These are phyloP conservation scores for Erinaceus europaeus DNA, from an alignment of 2,113 vertebrate genomes.

Conservation along the genomic window DNA sequence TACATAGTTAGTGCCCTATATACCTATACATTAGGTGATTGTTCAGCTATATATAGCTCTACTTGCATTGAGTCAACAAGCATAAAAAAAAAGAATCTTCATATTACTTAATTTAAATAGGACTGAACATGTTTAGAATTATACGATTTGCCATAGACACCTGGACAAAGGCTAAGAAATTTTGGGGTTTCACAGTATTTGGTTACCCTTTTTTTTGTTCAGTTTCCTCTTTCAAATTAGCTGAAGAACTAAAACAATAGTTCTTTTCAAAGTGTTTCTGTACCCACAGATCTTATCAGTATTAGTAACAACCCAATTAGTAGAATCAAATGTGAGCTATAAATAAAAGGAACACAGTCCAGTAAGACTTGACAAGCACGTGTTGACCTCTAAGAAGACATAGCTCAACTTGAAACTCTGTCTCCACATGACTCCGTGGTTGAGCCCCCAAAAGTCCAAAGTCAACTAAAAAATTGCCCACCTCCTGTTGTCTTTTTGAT, in stretches of 20 bases:
- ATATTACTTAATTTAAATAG: slow-evolving; percentile 52
- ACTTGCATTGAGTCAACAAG: slow-evolving; percentile 6
- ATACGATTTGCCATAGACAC: slow-evolving; percentile 52
- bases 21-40: background rate
- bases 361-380: slow-evolving; percentile 51
- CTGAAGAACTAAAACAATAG: slow-evolving; percentile 56
- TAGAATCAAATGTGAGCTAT: slow-evolving; percentile 68
- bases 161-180: slow-evolving; percentile 58
- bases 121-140: slow-evolving; percentile 55
- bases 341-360: slow-evolving; percentile 65
- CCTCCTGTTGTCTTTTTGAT: background rate
- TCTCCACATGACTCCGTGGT: slow-evolving; percentile 55
- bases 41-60: slow-evolving; percentile 1
- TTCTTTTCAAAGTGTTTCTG: slow-evolving; percentile 55
- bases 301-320: slow-evolving; percentile 67
- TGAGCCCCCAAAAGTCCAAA: slow-evolving; percentile 49
- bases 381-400: slow-evolving; percentile 45
- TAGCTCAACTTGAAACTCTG: slow-evolving; percentile 65
- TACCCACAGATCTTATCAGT: slow-evolving; percentile 65
- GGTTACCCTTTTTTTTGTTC: slow-evolving; percentile 65
- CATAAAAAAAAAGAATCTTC: slow-evolving; percentile 50
- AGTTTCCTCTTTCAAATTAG: slow-evolving; percentile 61
- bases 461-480: slow-evolving; percentile 65
- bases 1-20: background rate
- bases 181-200: slow-evolving; percentile 70